phyloP scores from a whole-genome alignment of 2,113 vertebrate genomes.

The Psephotus haematonotus region DNA sequence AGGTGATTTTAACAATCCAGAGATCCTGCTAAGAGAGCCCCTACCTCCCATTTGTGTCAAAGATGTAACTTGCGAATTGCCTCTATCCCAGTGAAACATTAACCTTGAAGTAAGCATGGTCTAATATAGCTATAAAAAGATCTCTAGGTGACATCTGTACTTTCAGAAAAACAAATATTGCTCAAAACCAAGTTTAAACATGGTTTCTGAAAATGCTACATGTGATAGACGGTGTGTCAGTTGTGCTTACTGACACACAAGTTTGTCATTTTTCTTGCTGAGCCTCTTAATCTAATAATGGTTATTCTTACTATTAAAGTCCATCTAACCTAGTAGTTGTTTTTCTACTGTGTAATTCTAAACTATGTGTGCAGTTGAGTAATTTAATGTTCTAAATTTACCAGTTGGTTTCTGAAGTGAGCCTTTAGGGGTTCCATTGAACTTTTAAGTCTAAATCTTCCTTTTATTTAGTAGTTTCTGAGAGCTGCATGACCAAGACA shows the following conservation, averaged over 20 bases:
- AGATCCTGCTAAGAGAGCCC: background rate
- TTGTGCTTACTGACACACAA: background rate
- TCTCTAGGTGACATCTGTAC: background rate
- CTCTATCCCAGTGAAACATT: constrained; percentile 17
- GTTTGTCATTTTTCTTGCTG: background rate
- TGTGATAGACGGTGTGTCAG: background rate
- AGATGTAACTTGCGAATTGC: background rate
- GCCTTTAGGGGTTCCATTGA: background rate
- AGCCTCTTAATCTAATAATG: background rate
- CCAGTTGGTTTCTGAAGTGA: background rate
- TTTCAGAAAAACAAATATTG: constrained; percentile 17
- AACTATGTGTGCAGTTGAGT: background rate
- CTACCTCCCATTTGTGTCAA: background rate
- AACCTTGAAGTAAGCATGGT: background rate
- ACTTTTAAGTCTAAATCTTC: background rate
- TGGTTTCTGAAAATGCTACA: background rate
- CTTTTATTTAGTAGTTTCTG: background rate
- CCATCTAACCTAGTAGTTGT: background rate
- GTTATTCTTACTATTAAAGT: background rate
- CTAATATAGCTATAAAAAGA: background rate
- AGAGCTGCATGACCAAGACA: background rate
- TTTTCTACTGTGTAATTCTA: background rate
- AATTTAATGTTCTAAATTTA: background rate
- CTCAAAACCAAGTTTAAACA: background rate
- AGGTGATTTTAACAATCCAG: background rate